Evolutionary conservation across 2,797 vertebrate genomes (phyloP).

Genomic region (Alcedo atthis): DNA sequence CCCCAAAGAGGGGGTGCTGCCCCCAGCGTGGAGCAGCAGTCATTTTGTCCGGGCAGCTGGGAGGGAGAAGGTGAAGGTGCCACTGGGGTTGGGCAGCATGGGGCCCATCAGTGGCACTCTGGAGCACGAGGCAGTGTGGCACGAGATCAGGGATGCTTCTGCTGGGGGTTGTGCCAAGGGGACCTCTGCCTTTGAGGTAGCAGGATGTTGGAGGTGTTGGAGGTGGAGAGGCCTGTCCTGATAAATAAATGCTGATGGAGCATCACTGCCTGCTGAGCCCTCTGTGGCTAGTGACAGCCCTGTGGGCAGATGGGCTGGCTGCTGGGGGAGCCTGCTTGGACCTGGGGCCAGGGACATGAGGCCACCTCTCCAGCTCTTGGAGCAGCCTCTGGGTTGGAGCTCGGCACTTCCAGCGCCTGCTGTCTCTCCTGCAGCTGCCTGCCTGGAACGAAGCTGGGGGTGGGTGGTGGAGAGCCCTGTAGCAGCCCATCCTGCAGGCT

Average conservation of each 20-base stretch:
- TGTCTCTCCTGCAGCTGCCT: not conserved
- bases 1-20: not conserved
- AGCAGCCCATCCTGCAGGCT: not conserved
- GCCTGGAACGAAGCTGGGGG: not conserved
- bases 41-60: not conserved
- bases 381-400: not conserved
- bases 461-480: not conserved
- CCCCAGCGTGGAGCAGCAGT: not conserved
- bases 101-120: not conserved
- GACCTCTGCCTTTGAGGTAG: not conserved
- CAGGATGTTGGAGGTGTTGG: fast-evolving
- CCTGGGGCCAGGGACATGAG: fast-evolving
- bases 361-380: fast-evolving
- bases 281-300: not conserved
- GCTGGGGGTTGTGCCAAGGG: not conserved
- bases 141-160: not conserved
- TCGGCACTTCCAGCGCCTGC: not conserved
- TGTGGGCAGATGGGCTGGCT: not conserved
- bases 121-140: fast-evolving
- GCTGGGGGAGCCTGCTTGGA: not conserved
- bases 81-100: not conserved
- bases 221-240: not conserved
- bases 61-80: not conserved
- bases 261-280: too few relatives aligned
- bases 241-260: not conserved